Evolutionary conservation across 2,888 invertebrate species (phyloP).

Genomic region (Oscheius sp.): DNA sequence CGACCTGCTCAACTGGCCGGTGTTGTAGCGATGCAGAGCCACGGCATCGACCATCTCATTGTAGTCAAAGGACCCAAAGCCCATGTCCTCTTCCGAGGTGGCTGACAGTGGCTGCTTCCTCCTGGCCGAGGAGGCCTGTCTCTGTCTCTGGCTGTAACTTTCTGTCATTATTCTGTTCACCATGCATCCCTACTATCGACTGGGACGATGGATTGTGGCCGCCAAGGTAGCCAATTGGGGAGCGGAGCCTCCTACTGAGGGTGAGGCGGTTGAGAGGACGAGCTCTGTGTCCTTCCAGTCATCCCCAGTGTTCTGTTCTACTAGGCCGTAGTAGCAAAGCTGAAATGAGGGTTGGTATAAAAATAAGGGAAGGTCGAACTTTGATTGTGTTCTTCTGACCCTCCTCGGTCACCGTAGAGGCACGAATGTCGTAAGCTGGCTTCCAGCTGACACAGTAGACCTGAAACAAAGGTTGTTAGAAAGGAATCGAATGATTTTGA

Average conservation of each 20-base stretch:
- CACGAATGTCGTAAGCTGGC: constrained; percentile 75
- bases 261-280: constrained; percentile 74
- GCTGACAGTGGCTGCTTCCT: constrained; percentile 55
- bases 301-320: constrained; percentile 75
- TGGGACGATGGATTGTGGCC: constrained; percentile 46
- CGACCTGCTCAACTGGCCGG: constrained; percentile 41
- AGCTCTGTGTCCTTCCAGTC: constrained; percentile 75
- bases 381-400: constrained; percentile 59
- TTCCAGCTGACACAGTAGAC: constrained; percentile 75
- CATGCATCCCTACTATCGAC: constrained; percentile 11
- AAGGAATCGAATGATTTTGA: no score
- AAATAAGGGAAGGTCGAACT: constrained; percentile 15
- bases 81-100: constrained; percentile 70
- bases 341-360: constrained; percentile 27
- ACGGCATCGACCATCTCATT: constrained; percentile 64
- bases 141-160: constrained; percentile 51
- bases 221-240: constrained; percentile 72
- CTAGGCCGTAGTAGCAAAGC: constrained; percentile 74
- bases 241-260: constrained; percentile 74
- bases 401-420: constrained; percentile 69
- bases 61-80: constrained; percentile 72
- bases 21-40: constrained; percentile 45
- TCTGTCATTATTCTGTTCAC: background rate
- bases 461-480: constrained; percentile 28
- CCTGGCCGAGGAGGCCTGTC: constrained; percentile 55